Percentiles rank a stretch among this genome's conserved stretches.
These are phyloP conservation scores for Brachionus paranguensis DNA, from an alignment of 1,140 invertebrate species.

Conservation along the genomic window DNA sequence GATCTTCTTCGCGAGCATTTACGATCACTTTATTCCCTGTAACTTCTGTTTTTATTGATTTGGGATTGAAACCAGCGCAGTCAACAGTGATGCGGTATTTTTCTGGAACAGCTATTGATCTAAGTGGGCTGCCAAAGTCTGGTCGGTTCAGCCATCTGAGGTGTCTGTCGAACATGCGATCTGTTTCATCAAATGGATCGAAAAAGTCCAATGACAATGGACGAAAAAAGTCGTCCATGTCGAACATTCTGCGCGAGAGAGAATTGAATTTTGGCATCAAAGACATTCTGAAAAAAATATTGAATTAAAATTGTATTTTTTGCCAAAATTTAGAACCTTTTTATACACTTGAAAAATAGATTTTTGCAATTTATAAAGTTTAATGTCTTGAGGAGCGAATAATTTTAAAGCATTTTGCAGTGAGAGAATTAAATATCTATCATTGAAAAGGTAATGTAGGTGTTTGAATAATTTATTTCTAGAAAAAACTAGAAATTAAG, in stretches of 20 bases:
- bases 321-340: neutral
- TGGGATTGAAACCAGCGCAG: conserved; percentile 10
- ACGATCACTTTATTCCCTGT: conserved; percentile 21
- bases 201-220: conserved; percentile 3
- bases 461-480: conserved; percentile 19
- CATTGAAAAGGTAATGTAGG: neutral
- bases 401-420: neutral
- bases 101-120: neutral
- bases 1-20: neutral
- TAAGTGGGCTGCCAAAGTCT: neutral
- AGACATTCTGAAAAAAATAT: conserved; percentile 6
- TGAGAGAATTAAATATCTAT: neutral
- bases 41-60: conserved; percentile 32
- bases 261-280: conserved; percentile 3
- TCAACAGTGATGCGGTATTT: conserved; percentile 36
- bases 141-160: neutral
- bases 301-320: neutral
- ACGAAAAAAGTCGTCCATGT: neutral
- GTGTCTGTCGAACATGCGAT: neutral
- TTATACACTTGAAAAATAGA: neutral
- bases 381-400: conserved; percentile 8
- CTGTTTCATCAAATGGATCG: conserved; percentile 20
- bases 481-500: conserved; percentile 7
- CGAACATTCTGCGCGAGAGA: neutral
- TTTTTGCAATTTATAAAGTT: conserved; percentile 6